phyloP scores from a whole-genome alignment of 2,797 vertebrate species.

The Mastacembelus armatus region DNA sequence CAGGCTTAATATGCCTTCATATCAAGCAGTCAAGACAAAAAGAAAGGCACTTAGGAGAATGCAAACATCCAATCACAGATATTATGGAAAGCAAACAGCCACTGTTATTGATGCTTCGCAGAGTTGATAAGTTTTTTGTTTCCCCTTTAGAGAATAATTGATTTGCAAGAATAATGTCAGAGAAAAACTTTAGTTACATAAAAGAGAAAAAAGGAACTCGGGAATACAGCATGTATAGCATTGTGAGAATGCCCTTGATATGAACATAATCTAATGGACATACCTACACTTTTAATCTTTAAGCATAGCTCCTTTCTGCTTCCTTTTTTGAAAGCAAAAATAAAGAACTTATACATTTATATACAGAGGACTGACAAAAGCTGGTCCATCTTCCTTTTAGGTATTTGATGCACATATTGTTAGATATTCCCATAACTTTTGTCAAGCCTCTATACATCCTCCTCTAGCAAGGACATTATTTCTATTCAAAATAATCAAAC shows the following conservation, averaged over 20 bases:
- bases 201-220: too few relatives aligned
- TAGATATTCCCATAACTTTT: slow-evolving; percentile 10
- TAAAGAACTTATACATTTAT: slow-evolving; percentile 1
- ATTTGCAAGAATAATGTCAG: slow-evolving; percentile 26
- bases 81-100: slow-evolving; percentile 37
- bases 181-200: slow-evolving; percentile 6
- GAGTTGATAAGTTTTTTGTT: slow-evolving; percentile 15
- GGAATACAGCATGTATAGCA: too few relatives aligned
- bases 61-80: slow-evolving; percentile 46
- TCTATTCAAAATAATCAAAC: slow-evolving; percentile 42
- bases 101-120: slow-evolving; percentile 14
- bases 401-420: slow-evolving; percentile 11
- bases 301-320: neutral
- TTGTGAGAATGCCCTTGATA: too few relatives aligned
- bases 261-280: neutral
- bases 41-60: slow-evolving; percentile 43
- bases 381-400: neutral
- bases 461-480: slow-evolving; percentile 54
- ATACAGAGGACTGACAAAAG: neutral
- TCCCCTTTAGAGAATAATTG: slow-evolving; percentile 47
- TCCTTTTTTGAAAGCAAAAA: neutral
- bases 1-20: slow-evolving; percentile 66
- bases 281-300: slow-evolving; percentile 1
- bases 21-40: slow-evolving; percentile 48
- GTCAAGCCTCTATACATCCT: slow-evolving; percentile 19